These are phyloP conservation scores for Loxodonta africana DNA, from an alignment of 2,113 vertebrate genomes.

Conservation along the genomic window DNA sequence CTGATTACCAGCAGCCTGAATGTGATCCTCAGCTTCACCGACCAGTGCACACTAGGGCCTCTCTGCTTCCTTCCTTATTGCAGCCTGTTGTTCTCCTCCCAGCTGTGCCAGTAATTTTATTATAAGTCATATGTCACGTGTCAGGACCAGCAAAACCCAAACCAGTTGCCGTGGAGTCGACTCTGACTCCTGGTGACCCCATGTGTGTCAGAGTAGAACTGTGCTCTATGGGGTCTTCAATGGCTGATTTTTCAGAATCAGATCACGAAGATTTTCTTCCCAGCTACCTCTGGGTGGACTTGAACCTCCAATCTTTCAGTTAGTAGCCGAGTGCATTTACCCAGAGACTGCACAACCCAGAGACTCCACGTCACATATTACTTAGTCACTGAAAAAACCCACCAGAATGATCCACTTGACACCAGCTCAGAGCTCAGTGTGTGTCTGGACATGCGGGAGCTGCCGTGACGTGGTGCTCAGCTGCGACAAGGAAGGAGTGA, in stretches of 20 bases:
- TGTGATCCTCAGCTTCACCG: not conserved
- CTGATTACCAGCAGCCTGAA: not conserved
- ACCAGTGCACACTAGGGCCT: rapidly evolving
- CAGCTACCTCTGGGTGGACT: not conserved
- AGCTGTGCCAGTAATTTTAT: not conserved
- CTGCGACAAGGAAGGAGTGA: rapidly evolving
- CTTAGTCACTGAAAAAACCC: not conserved
- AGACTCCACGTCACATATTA: not conserved
- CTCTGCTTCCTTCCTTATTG: not conserved
- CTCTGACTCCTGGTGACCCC: too few species aligned
- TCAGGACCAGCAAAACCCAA: not conserved
- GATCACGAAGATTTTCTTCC: not conserved
- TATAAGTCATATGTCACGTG: not conserved
- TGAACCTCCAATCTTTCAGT: not conserved
- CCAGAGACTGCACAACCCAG: not conserved
- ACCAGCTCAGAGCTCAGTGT: rapidly evolving
- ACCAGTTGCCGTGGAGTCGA: not conserved
- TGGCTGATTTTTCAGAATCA: not conserved
- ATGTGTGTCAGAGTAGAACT: too few species aligned
- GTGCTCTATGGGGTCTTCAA: not conserved
- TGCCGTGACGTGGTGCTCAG: rapidly evolving
- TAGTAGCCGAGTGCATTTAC: not conserved
- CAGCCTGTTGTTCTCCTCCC: not conserved
- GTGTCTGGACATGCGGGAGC: rapidly evolving
- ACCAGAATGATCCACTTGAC: rapidly evolving